Conservation (phyloP, 2,888 invertebrate species). For the Morinoia aosen region DNA sequence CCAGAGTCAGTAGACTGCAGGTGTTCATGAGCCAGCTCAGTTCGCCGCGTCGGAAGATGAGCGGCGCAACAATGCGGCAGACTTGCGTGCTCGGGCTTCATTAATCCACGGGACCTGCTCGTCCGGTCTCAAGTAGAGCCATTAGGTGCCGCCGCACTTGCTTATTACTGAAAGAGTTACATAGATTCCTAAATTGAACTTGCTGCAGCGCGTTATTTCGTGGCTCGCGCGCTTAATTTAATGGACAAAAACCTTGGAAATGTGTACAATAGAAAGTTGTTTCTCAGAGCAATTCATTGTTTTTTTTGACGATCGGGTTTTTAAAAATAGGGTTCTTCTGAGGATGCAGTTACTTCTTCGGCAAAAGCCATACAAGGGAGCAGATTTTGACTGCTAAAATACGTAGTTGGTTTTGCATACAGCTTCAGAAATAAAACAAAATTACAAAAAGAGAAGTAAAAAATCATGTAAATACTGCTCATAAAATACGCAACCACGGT, state of each 20-base stretch:
- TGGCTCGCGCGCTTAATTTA: not conserved
- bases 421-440: too few relatives aligned
- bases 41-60: not conserved
- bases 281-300: not conserved
- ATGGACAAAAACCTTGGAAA: not conserved
- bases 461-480: too few relatives aligned
- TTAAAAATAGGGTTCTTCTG: too few relatives aligned
- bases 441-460: too few relatives aligned
- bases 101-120: constrained; percentile 12
- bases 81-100: not conserved
- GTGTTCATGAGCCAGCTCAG: not conserved
- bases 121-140: constrained; percentile 17
- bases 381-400: too few relatives aligned
- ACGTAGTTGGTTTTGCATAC: too few relatives aligned
- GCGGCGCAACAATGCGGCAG: not conserved
- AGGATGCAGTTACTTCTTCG: too few relatives aligned
- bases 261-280: not conserved
- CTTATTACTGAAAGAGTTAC: constrained; percentile 17
- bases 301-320: not conserved
- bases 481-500: too few relatives aligned
- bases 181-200: not conserved
- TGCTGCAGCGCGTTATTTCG: not conserved
- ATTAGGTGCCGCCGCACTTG: not conserved
- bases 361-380: too few relatives aligned
- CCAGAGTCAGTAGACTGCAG: not conserved